phyloP scores from a whole-genome alignment of 1,140 invertebrate genomes.

The Diuraphis noxia region DNA sequence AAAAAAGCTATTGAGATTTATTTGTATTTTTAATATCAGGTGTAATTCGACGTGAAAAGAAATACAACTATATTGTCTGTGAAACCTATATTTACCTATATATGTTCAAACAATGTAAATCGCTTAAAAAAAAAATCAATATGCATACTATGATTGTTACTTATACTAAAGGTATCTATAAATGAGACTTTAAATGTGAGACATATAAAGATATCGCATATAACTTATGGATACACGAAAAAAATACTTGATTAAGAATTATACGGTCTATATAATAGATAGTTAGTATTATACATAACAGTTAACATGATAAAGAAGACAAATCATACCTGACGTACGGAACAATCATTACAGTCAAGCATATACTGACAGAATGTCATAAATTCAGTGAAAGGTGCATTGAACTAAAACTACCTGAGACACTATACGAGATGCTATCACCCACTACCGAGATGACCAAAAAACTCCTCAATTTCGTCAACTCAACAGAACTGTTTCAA shows the following conservation, averaged over 20 bases:
- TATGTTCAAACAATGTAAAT: background rate
- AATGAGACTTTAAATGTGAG: background rate
- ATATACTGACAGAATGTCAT: too few relatives aligned
- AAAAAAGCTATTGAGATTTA: background rate
- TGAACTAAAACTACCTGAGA: too few relatives aligned
- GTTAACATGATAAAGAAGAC: too few relatives aligned
- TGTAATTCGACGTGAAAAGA: background rate
- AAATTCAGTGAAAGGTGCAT: too few relatives aligned
- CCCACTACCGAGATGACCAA: too few relatives aligned
- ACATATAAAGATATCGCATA: background rate
- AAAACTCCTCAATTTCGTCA: too few relatives aligned
- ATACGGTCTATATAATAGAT: too few relatives aligned
- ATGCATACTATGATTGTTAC: background rate
- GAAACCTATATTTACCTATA: background rate
- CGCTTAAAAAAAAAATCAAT: background rate
- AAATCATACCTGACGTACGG: too few relatives aligned
- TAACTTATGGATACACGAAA: background rate
- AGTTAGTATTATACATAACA: too few relatives aligned
- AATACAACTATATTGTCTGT: background rate
- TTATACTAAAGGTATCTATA: background rate
- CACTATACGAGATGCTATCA: too few relatives aligned
- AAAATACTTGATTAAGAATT: background rate
- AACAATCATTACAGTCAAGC: too few relatives aligned
- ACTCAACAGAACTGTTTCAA: too few relatives aligned
- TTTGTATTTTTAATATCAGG: background rate